Evolutionary conservation across 2,113 vertebrate genomes (phyloP).

Genomic region (Elanus axillaris): DNA sequence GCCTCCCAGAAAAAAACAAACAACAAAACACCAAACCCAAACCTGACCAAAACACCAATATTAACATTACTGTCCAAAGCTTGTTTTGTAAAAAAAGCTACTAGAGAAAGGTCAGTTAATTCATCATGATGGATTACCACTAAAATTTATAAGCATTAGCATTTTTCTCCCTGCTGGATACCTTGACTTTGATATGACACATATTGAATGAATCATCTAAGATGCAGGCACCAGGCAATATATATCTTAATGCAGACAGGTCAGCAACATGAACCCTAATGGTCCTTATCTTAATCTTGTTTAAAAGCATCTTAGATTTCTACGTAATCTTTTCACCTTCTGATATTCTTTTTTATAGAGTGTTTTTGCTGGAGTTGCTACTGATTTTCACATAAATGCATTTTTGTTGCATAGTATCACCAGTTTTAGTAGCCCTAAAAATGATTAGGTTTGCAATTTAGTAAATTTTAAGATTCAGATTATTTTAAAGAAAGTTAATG

Average conservation of each 20-base stretch:
- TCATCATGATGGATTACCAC: conserved; percentile 66
- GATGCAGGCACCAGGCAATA: conserved; percentile 78
- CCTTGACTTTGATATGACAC: conserved; percentile 84
- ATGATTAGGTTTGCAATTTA: not conserved
- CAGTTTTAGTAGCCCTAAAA: not conserved
- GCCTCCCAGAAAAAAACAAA: not conserved
- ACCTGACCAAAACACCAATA: not conserved
- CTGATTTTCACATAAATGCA: conserved; percentile 56
- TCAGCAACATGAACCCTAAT: conserved; percentile 86
- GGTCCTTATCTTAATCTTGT: conserved; percentile 89
- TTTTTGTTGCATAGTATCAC: conserved; percentile 40
- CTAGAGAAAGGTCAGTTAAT: conserved; percentile 67
- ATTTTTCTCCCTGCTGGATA: conserved; percentile 71
- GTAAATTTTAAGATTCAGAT: not conserved
- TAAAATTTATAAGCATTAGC: conserved; percentile 73
- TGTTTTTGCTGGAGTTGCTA: conserved; percentile 50
- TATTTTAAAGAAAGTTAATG: not conserved
- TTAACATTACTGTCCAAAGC: not conserved
- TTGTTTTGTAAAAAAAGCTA: conserved; percentile 8
- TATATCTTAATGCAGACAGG: conserved; percentile 87
- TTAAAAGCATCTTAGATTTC: conserved; percentile 92
- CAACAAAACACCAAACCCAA: not conserved
- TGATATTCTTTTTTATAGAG: conserved; percentile 77
- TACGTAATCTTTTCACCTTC: conserved; percentile 82
- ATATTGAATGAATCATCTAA: conserved; percentile 75